Evolutionary conservation across 2,797 vertebrate species (phyloP).

Genomic region (Lacerta agilis): DNA sequence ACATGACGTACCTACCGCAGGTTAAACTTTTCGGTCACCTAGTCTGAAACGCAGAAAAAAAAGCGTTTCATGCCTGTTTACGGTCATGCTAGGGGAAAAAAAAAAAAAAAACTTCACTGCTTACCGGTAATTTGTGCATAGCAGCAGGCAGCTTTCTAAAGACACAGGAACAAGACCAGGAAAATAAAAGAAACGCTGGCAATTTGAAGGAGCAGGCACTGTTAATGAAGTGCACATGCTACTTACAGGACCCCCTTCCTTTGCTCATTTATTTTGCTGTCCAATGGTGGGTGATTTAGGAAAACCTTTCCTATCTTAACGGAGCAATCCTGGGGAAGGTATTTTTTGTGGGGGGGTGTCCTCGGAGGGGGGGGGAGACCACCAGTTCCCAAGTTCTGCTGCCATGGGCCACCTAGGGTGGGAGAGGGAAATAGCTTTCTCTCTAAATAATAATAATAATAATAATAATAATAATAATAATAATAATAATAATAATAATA

Average conservation of each 20-base stretch:
- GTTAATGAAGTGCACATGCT: background rate
- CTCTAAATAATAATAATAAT: background rate
- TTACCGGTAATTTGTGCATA: background rate
- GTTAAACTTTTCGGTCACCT: background rate
- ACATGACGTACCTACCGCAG: background rate
- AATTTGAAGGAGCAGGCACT: background rate
- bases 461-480: too few relatives aligned
- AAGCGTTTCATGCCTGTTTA: background rate
- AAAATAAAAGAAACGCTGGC: background rate
- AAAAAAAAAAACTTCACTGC: background rate
- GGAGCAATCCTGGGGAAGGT: background rate
- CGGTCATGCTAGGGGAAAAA: background rate
- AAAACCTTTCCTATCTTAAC: background rate
- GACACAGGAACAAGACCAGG: background rate
- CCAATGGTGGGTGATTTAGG: background rate
- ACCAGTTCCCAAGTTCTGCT: background rate
- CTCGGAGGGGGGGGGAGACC: accelerated
- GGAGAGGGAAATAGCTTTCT: background rate
- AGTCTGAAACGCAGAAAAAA: background rate
- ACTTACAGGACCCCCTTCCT: background rate
- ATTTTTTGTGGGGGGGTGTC: background rate
- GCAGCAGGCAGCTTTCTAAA: background rate
- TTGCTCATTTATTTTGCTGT: background rate
- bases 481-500: too few relatives aligned
- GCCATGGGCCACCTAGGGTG: background rate